Evolutionary conservation across 1,140 invertebrate species (phyloP), one percentile per base, ranked within the genome.

Genomic region (Sinonovacula constricta): DNA sequence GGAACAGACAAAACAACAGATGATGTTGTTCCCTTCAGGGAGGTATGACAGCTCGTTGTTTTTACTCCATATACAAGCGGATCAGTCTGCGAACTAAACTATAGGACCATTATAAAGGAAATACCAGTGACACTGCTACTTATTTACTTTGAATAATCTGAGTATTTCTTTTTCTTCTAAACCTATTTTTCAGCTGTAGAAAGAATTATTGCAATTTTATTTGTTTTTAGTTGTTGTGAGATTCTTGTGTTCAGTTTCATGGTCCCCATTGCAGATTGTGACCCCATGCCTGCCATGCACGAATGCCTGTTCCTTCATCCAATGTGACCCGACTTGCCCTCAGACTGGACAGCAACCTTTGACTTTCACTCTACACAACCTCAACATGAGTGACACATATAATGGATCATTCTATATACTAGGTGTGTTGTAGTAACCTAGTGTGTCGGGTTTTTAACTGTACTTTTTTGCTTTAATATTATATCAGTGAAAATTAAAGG

Each of bases 21-120:
- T 33, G 68, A 80, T 54, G 33, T 83, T 0, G 49, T 56, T 2
- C 14, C 34, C 2, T 83, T 77, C 54, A 66, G 33, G 53, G 56
- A 77, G 81, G 81, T 83, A 49, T 67, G 59, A n/a, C 15, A 15
- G 45, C 45, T 49, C 45, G 45, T n/a, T 49, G 45, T n/a, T 49
- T 49, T 49, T 49, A 12, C 10, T 49, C 10, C 45, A 10, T 10
- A 12, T 49, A n/a, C n/a, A 12, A 49, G 10, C n/a, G 45, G n/a
- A 49, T 49, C 45, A n/a, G 10, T 49, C 45, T 49, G n/a, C n/a
- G n/a, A 49, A 10, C 10, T 10, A 12, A 49, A 49, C 45, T n/a
- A 49, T 10, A 12, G n/a, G 10, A 49, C n/a, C n/a, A 49, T 49
- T 49, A 49, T 10, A 49, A 12, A 49, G 10, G 45, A 12, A 49